Percentiles rank a stretch among this genome's conserved stretches.
Conservation (phyloP, 2,113 vertebrate species). For the Notothenia rossii region DNA sequence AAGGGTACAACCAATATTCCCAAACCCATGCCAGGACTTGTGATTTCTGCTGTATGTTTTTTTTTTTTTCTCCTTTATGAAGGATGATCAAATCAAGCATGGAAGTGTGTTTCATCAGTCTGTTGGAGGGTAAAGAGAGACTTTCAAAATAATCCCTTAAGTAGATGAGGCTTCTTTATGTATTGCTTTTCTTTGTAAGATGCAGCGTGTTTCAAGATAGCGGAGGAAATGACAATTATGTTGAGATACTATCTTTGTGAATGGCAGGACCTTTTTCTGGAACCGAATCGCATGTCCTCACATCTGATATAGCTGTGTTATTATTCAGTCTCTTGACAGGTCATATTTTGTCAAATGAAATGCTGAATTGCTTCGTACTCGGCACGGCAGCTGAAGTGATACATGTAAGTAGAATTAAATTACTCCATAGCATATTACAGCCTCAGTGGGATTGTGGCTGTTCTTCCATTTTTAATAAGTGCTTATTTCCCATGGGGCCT, state of each 20-base stretch:
- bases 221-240: slow-evolving; percentile 72
- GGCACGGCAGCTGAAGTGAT: slow-evolving; percentile 78
- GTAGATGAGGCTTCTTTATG: slow-evolving; percentile 69
- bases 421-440: slow-evolving; percentile 84
- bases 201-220: slow-evolving; percentile 60
- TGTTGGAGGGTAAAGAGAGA: slow-evolving; percentile 81
- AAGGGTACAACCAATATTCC: slow-evolving; percentile 83
- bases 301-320: slow-evolving; percentile 73
- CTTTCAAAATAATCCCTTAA: slow-evolving; percentile 83
- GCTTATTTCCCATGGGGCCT: slow-evolving; percentile 83
- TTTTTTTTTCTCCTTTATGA: slow-evolving; percentile 65
- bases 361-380: slow-evolving; percentile 82
- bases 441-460: slow-evolving; percentile 80
- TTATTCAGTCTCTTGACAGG: slow-evolving; percentile 84
- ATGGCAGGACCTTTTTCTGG: slow-evolving; percentile 60
- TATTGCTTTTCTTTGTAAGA: slow-evolving; percentile 72
- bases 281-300: slow-evolving; percentile 64
- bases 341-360: slow-evolving; percentile 86
- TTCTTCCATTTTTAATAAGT: slow-evolving; percentile 86
- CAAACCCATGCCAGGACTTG: slow-evolving; percentile 79
- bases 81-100: slow-evolving; percentile 80
- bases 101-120: slow-evolving; percentile 79
- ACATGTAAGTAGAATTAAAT: slow-evolving; percentile 86
- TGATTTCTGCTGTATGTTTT: slow-evolving; percentile 68
- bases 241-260: slow-evolving; percentile 56